Percentiles rank a stretch among this genome's conserved stretches.
phyloP scores from a whole-genome alignment of 2,888 invertebrate species.

The Eucera pruinosa region DNA sequence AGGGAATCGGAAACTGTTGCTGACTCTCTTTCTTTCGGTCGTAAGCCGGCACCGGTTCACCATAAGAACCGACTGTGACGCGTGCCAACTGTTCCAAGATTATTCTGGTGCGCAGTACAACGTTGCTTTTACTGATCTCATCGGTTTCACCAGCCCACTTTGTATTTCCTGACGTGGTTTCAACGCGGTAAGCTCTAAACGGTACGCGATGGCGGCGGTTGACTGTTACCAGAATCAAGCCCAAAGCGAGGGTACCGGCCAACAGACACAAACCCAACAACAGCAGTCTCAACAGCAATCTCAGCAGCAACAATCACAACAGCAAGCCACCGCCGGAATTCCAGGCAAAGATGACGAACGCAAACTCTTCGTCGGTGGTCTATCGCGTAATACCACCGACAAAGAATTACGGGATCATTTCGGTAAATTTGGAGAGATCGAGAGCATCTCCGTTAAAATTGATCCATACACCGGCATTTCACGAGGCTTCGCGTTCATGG shows the following conservation, averaged over 20 bases:
- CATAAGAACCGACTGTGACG: constrained; percentile 68
- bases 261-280: constrained; percentile 64
- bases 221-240: constrained; percentile 80
- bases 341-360: constrained; percentile 85
- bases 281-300: constrained; percentile 72
- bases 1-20: constrained; percentile 70
- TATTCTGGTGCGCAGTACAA: constrained; percentile 60
- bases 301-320: constrained; percentile 70
- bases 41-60: constrained; percentile 76
- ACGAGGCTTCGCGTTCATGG: constrained; percentile 89
- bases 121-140: constrained; percentile 47
- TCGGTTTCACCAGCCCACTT: constrained; percentile 34
- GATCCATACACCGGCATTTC: constrained; percentile 88
- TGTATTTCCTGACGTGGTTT: constrained; percentile 47
- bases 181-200: constrained; percentile 61
- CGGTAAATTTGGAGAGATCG: constrained; percentile 87
- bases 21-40: constrained; percentile 71
- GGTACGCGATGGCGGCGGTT: constrained; percentile 80
- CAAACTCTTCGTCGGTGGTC: constrained; percentile 88
- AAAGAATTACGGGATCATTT: constrained; percentile 88
- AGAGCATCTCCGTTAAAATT: constrained; percentile 87
- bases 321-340: constrained; percentile 82
- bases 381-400: constrained; percentile 87
- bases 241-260: constrained; percentile 72
- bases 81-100: constrained; percentile 68